Base-by-base conservation (phyloP, 2,888 invertebrate species). In the Mimas tiliae region DNA sequence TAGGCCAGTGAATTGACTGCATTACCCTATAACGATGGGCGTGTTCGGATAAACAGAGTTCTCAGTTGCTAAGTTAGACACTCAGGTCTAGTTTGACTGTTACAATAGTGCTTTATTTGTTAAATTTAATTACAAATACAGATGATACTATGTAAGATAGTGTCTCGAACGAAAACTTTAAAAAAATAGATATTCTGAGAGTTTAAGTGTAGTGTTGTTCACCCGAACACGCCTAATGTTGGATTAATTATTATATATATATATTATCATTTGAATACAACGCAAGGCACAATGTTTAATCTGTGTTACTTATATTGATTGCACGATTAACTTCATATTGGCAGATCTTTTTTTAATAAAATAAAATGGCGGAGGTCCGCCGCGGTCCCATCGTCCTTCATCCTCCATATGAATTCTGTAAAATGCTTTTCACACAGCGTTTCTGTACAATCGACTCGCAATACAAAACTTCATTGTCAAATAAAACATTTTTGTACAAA, bases 361-460 rank as follows among this genome's bases (percentile, higher is more conserved):
- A 81, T 78, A 78, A 79, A 82, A 80, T 82, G 81, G 77, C 76
- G 77, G 72, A 1, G 67, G 72, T 52, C 63, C 52, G 52, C 52
- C 52, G 52, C 33, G 12, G 55, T 4, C 55, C 9, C 16, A 4
- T 16, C n/a, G 62, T 34, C 47, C 14, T 58, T 27, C 16, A 4
- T 16, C n/a, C 53, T 34, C 47, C 14, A 63, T 27, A 65, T 45
- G 55, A 12, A 21, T 63, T 63, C 55, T 65, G 55, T 52, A 53
- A 90, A 92, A 92, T 92, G 92, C 92, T 86, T 87, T 79, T 75
- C 87, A 87, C 92, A 91, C 92, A 93, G 92, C 92, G 91, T 83
- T 87, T 76, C 80, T 82, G 82, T 85, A 77, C 76, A 75, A 75
- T 74, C 74, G 75, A 76, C 77, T 78, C 78, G 77, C 81, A 47